These are phyloP conservation scores for Takifugu rubripes DNA, from an alignment of 2,797 vertebrate genomes.

Conservation along the genomic window DNA sequence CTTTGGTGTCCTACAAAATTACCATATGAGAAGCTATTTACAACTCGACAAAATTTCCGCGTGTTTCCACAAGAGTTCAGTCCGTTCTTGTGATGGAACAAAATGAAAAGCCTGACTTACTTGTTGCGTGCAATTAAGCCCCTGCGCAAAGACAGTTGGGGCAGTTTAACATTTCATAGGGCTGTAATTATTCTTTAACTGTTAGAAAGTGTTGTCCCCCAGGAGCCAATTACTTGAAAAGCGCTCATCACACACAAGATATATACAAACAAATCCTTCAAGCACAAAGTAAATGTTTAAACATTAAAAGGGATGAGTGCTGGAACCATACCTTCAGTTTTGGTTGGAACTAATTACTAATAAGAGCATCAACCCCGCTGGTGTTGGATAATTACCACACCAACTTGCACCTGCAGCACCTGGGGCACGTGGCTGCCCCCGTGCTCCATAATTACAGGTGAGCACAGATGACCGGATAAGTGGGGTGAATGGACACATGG, in stretches of 20 bases:
- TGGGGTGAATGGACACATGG: conserved; percentile 14
- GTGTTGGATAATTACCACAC: conserved; percentile 94
- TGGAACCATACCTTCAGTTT: conserved; percentile 92
- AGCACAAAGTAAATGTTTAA: conserved; percentile 98
- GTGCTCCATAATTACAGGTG: conserved; percentile 70
- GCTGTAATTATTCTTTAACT: conserved; percentile 98
- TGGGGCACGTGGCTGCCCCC: conserved; percentile 75
- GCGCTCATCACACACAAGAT: conserved; percentile 94
- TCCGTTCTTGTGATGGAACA: conserved; percentile 85
- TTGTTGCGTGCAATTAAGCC: conserved; percentile 98
- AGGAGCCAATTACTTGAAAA: conserved; percentile 99
- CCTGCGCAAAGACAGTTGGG: conserved; percentile 84
- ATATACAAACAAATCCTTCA: conserved; percentile 99
- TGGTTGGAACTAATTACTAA: conserved; percentile 93
- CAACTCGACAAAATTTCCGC: conserved; percentile 85
- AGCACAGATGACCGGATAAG: conserved; percentile 38
- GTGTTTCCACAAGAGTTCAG: conserved; percentile 87
- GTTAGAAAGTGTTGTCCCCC: conserved; percentile 93
- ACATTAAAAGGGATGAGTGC: conserved; percentile 91
- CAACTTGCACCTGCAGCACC: conserved; percentile 75
- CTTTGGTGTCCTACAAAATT: conserved; percentile 85
- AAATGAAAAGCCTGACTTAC: conserved; percentile 90
- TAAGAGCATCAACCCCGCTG: conserved; percentile 88
- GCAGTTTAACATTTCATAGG: conserved; percentile 96
- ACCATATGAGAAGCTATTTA: conserved; percentile 90